Base-by-base conservation (phyloP, 2,113 vertebrate genomes). In the Eurystomus gularis region DNA sequence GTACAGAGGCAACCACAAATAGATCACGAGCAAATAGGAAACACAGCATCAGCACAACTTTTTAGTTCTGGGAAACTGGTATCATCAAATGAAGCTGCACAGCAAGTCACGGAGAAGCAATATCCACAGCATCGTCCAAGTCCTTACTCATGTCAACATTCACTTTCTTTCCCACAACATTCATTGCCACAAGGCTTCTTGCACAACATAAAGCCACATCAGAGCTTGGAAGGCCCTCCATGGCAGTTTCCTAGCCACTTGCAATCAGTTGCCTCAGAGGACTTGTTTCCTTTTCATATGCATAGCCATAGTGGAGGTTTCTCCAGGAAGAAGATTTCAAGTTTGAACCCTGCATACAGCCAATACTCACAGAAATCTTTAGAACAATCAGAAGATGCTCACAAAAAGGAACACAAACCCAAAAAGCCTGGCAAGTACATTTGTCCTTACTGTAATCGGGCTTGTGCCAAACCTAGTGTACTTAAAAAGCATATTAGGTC, bases 391-490 rank as follows among this genome's bases (percentile, higher is more conserved):
- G 99, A 99, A 68, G 99, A 99, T 90, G 97, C 98, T 97, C 99
- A 99, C 89, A 99, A 99, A 94, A 99, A 99, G 95, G 99, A 99
- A 85, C 99, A 98, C 97, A 99, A 99, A 98, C 99, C 99, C 88
- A 99, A 99, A 97, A 99, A 99, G 96, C 99, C 99, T 5, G 99
- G 99, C 90, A 99, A 99, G 90, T 99, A 99, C 96, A 99, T 99
- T 89, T 99, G 99, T 95, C 98, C 99, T 93, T 99, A 99, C 97
- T 99, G 99, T 90, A 99, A 99, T 83, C 98, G 99, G 96, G 99
- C 99, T 12, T 99, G 99, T 97, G 99, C 99, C 98, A 99, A 99
- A 98, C 99, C 99, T 78, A 99, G 99, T 8, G 99, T 99, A 90
- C 98, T 99, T 96, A 99, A 99, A 97, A 99, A 99, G 94, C 99